These are phyloP conservation scores for Tenthredo distinguenda DNA, from an alignment of 2,888 invertebrate genomes.

Conservation along the genomic window DNA sequence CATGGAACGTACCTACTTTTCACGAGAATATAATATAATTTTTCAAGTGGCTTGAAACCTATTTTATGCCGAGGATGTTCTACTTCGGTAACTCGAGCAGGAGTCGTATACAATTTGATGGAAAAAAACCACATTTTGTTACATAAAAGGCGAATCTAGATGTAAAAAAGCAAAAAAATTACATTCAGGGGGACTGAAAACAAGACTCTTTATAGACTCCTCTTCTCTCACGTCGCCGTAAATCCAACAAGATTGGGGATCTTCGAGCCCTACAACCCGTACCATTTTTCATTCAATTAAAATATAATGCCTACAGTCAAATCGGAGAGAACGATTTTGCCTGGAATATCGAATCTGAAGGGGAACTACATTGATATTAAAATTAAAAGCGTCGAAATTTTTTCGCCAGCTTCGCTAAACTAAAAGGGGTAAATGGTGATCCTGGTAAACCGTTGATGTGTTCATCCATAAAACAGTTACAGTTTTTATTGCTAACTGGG, in stretches of 20 bases:
- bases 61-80: not conserved
- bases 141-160: not conserved
- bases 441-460: constrained; percentile 6
- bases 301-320: not conserved
- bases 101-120: not conserved
- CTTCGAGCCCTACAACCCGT: not conserved
- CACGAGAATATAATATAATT: not conserved
- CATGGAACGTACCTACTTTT: not conserved
- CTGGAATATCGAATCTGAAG: not conserved
- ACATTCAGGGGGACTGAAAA: not conserved
- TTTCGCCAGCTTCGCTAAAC: not conserved
- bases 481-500: not conserved
- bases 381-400: not conserved
- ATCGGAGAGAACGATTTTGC: not conserved
- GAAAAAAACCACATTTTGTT: not conserved
- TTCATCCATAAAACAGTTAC: constrained; percentile 39
- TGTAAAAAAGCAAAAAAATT: not conserved
- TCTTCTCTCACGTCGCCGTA: not conserved
- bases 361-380: not conserved
- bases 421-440: constrained; percentile 7
- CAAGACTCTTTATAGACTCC: not conserved
- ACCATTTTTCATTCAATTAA: not conserved
- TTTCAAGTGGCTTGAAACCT: not conserved
- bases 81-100: not conserved
- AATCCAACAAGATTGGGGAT: not conserved